Evolutionary conservation across 2,888 invertebrate species (phyloP), one percentile per base, ranked within the genome.

Genomic region (Opisthograptis luteolata): DNA sequence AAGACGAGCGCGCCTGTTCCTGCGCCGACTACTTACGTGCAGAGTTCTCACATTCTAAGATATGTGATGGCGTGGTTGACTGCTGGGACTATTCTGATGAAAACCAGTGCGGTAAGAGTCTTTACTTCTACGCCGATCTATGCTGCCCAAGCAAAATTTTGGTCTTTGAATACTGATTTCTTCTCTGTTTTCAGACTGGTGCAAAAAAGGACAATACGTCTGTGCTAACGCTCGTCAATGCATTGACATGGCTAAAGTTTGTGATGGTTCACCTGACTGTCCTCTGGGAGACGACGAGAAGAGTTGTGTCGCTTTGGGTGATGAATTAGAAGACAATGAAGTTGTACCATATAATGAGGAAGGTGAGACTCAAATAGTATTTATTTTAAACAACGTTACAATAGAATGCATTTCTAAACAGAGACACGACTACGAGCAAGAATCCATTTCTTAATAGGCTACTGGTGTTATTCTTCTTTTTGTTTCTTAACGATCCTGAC

Each of bases 81-180:
- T 96, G 96, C 68, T 94, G 94, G 93, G 96, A 96, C 74, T 95
- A 93, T 71, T 94, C 95, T 0, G 96, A 96, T 75, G 96, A 96
- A 81, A 93, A 93, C 66, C 91, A 93, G 60, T 95, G 96, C 75
- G 95, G 95, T 95, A 90, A 81, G 81, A 24, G 20, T 7, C 12
- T 27, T 5, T 34, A 10, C 13, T 12, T 9, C 7, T 19, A n/a
- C 17, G n/a, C 13, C 3, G 12, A 6, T 2, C 1, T 31, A 3
- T 14, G 12, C 10, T 10, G 3, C 27, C 10, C 4, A 10, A 10
- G 1, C 10, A 15, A 10, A 13, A 15, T 10, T 6, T 17, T 19
- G 32, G 7, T 6, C n/a, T 19, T 10, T 1, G 5, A 10, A 2
- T 12, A 10, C 10, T 3, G 17, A n/a, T 9, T 17, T 32, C 10